Evolutionary conservation across 2,113 vertebrate genomes (phyloP), one percentile per base, ranked within the genome.

Genomic region (Alosa alosa): DNA sequence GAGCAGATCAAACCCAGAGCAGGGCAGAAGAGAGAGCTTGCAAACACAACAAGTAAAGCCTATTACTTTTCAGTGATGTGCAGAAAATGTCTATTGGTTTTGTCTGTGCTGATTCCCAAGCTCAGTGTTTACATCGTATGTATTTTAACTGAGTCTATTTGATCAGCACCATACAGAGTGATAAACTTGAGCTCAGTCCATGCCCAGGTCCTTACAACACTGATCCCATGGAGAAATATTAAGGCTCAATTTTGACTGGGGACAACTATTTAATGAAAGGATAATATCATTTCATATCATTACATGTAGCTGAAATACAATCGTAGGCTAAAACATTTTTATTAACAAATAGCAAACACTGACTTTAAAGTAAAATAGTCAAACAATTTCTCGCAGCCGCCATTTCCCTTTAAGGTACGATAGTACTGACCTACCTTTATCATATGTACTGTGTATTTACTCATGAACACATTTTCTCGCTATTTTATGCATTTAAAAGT

Each of bases 61-160:
- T 39, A 36, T 78, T 78, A 39, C 31, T 31, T 78, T 78, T 78
- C 31, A 39, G 36, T 78, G 72, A 78, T 78, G 25, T 39, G 36
- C 2, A 72, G 72, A 78, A 78, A 78, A 78, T 78, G 72, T 78
- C 72, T 78, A 39, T 78, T 78, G 31, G 31, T 78, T 78, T 78
- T 78, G 72, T 78, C 31, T 78, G 72, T 17, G 36, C 17, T 13
- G 72, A 78, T 78, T 78, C 72, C 72, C 72, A 78, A 36, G 72
- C 72, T 78, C 15, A 41, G 31, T 78, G 72, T 78, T 78, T 13
- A 39, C 72, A 41, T 6, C 15, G 41, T 78, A 13, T 41, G 17
- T 78, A 31, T 78, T 78, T 78, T 78, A 78, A 78, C 72, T n/a
- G 11, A 39, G 55, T 22, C 57, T 64, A 68, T 39, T 83, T 83